Evolutionary conservation across 2,113 vertebrate species (phyloP).

Genomic region (Takifugu flavidus): DNA sequence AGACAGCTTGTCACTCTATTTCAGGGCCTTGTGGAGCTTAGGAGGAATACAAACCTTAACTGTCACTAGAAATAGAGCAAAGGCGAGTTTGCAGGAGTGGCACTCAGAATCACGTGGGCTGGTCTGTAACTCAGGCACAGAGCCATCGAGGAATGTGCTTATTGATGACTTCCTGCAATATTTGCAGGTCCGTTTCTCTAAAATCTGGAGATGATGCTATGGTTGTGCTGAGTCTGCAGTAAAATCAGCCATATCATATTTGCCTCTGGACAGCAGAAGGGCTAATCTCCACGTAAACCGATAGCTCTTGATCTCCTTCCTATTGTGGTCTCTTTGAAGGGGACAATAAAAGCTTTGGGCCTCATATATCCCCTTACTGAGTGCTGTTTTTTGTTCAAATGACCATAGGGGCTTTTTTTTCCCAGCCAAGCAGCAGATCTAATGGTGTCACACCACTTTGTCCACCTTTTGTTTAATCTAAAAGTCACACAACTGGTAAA

Average conservation of each 20-base stretch:
- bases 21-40: conserved; percentile 60
- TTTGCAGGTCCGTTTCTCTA: neutral
- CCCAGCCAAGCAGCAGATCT: conserved; percentile 5
- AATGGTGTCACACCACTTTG: neutral
- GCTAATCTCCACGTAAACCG: conserved; percentile 40
- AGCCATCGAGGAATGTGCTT: neutral
- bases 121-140: neutral
- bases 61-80: conserved; percentile 64
- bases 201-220: neutral
- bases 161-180: neutral
- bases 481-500: no score
- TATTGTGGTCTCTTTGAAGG: conserved; percentile 54
- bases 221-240: conserved; percentile 5
- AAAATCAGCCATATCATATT: conserved; percentile 15
- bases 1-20: conserved; percentile 73
- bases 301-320: conserved; percentile 53
- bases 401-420: conserved; percentile 11
- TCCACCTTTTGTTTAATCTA: neutral
- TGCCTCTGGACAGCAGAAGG: conserved; percentile 25
- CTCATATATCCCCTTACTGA: conserved; percentile 14
- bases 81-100: conserved; percentile 27
- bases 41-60: conserved; percentile 48
- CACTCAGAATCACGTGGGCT: conserved; percentile 5
- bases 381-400: neutral
- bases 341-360: conserved; percentile 30